These are phyloP conservation scores for Tenrec ecaudatus DNA, from an alignment of 2,113 vertebrate species.

Conservation along the genomic window DNA sequence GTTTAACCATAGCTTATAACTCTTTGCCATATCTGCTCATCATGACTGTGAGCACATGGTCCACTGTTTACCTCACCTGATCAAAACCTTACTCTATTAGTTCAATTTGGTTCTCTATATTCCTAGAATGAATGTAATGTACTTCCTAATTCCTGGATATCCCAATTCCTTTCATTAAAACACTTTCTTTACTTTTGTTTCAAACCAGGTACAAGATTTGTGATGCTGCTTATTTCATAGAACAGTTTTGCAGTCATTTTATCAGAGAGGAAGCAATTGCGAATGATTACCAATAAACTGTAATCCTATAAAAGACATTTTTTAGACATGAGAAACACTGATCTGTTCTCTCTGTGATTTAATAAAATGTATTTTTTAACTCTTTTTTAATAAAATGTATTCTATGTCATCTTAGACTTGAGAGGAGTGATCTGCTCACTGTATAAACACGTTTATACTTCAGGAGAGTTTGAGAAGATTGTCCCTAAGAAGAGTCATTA, in stretches of 20 bases:
- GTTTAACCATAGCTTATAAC: background rate
- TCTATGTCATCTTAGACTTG: too few relatives aligned
- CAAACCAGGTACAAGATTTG: background rate
- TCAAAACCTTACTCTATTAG: background rate
- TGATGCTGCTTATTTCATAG: background rate
- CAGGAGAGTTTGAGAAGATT: too few relatives aligned
- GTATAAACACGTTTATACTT: too few relatives aligned
- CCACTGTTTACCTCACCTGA: background rate
- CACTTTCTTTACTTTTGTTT: background rate
- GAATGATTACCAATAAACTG: conserved; percentile 36
- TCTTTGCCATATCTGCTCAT: background rate
- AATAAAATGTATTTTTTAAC: background rate
- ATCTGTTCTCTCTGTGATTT: background rate
- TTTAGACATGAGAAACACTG: conserved; percentile 17
- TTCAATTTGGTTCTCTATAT: background rate
- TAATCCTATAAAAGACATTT: background rate
- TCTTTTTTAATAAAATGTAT: conserved; percentile 14
- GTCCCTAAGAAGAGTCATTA: too few relatives aligned
- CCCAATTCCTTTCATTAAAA: background rate
- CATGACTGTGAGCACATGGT: background rate
- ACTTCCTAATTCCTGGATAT: background rate
- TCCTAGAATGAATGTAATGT: background rate
- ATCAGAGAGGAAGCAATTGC: conserved; percentile 3
- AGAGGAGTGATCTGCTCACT: too few relatives aligned
- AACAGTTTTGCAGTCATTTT: background rate